Evolutionary conservation across 2,888 invertebrate genomes (phyloP), one percentile per base, ranked within the genome.

Genomic region (Branchellion lobata): DNA sequence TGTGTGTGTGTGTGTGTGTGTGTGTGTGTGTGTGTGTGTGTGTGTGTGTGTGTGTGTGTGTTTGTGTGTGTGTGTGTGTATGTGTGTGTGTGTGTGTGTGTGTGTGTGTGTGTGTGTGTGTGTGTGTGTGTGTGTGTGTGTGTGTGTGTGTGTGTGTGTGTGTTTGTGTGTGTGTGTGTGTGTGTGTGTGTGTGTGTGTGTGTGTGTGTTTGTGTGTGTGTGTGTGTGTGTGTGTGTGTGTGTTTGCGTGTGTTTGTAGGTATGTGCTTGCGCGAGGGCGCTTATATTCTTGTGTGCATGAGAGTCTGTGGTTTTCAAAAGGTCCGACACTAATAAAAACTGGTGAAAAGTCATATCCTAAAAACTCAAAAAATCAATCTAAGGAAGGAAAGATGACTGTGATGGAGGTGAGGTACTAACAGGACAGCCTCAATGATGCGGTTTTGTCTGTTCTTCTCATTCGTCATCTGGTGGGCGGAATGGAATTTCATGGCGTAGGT

Each of bases 1-100:
- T 8, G 61, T 57, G 61, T 57, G 61, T 57, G 61, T 57, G 61
- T 57, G 61, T 57, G 61, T 57, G 61, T 57, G 61, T 57, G 8
- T 57, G 8, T 18, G 61, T 18, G 61, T 57, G 61, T 57, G 61
- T 57, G 61, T 8, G 61, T 57, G 61, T 57, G 61, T 57, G 61
- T 57, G 61, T 57, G 61, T 57, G 61, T 8, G 61, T 57, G 61
- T 57, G 61, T 57, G 61, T 57, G 47, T 47, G 47, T 47, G 47
- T 47, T 8, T 47, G 47, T 47, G 47, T 47, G 47, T 47, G 47
- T 47, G 47, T 47, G 47, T 47, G 47, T 47, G 47, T 47, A 18
- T 47, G 47, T 47, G 47, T 47, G 47, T 47, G 47, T 47, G 47
- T 47, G 47, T 47, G 47, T 47, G 47, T 47, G 47, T 47, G 47